A percentile compares a stretch with the other conserved stretches of the same genome.
phyloP scores from a whole-genome alignment of 2,797 vertebrate genomes.

The Parotocinclus haroldoi region DNA sequence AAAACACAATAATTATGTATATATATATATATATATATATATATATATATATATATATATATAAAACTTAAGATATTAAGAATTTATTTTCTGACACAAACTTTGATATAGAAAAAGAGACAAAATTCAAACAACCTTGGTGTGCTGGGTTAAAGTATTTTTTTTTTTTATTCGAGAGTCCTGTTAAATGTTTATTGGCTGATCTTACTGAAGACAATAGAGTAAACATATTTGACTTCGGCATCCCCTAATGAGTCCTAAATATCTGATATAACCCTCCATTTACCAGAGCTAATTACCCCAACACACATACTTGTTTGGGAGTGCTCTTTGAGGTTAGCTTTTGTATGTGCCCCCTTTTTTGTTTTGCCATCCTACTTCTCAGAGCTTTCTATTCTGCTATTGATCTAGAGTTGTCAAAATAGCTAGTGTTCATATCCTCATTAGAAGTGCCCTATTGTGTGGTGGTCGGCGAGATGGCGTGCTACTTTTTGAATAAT shows the following conservation, averaged over 20 bases:
- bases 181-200: conserved; percentile 21
- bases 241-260: conserved; percentile 59
- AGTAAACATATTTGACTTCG: conserved; percentile 49
- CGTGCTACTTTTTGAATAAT: conserved; percentile 50
- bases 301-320: conserved; percentile 46
- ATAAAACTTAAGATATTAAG: no score
- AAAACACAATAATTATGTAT: no score
- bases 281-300: conserved; percentile 56
- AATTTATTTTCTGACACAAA: no score
- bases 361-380: conserved; percentile 37
- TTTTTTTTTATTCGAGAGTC: neutral
- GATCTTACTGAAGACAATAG: conserved; percentile 6
- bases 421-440: conserved; percentile 52
- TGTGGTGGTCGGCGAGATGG: conserved; percentile 47
- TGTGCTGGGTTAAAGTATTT: no score
- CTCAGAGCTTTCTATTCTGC: conserved; percentile 46
- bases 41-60: no score
- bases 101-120: no score
- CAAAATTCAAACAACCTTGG: no score
- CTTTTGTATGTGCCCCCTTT: conserved; percentile 29
- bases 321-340: conserved; percentile 39
- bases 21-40: no score
- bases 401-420: conserved; percentile 26
- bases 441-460: conserved; percentile 62
- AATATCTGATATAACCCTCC: conserved; percentile 57